Evolutionary conservation across 2,113 vertebrate species (phyloP).

Genomic region (Ciconia stormi): DNA sequence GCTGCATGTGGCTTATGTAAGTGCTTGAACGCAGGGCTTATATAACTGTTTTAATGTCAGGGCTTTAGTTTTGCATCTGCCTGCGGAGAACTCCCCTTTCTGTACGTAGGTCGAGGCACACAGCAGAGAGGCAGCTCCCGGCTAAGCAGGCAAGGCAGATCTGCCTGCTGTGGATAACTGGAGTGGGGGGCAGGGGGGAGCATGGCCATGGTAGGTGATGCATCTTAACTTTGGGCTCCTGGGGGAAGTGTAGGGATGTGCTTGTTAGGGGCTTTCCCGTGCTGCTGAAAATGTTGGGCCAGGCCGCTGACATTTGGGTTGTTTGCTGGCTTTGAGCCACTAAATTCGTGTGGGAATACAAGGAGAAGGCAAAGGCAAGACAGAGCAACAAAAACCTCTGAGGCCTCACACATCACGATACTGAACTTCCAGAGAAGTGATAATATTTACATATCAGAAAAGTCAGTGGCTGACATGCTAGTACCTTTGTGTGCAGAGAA

Average conservation of each 20-base stretch:
- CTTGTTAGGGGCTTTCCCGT: background rate
- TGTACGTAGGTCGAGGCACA: background rate
- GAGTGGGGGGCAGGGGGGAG: background rate
- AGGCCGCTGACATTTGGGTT: background rate
- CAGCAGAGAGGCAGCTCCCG: background rate
- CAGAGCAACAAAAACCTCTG: background rate
- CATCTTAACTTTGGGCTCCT: background rate
- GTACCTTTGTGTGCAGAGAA: background rate
- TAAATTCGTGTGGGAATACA: background rate
- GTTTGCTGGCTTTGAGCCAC: background rate
- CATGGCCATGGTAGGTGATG: accelerated
- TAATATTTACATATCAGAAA: background rate
- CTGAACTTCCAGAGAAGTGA: background rate
- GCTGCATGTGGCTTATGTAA: background rate
- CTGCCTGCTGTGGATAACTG: background rate
- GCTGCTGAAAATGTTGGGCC: background rate
- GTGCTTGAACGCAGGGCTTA: background rate
- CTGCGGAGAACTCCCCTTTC: background rate
- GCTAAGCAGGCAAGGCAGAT: background rate
- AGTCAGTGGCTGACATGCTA: accelerated
- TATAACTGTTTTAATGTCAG: constrained; percentile 12
- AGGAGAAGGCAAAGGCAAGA: background rate
- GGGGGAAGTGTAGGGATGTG: background rate
- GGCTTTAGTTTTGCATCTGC: background rate
- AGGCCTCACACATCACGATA: background rate